Evolutionary conservation across 2,797 vertebrate species (phyloP), one percentile per base, ranked within the genome.

Genomic region (Jordanella pulchra): DNA sequence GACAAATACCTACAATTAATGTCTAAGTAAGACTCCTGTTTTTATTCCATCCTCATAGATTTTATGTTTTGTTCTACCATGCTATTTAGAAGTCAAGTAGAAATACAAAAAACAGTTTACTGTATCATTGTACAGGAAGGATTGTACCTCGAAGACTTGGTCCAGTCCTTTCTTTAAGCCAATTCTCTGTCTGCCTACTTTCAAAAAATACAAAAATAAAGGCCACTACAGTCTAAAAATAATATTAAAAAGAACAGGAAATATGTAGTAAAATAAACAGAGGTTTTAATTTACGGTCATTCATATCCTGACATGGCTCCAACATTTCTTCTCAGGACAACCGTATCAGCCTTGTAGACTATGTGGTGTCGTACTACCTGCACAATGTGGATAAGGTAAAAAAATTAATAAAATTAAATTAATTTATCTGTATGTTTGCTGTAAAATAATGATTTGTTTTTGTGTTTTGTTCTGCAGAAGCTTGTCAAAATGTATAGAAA

Each of bases 341-440:
- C 77, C 92, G 93, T 1, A 96, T 97, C 85, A 97, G 94, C 87
- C 93, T 99, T 87, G 94, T 97, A 92, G 97, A 97, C 91, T 99
- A 96, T 14, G 93, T 99, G 27, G 96, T 97, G 72, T 96, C 95
- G 1, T 98, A 97, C 89, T 99, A 97, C 85, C 91, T 99, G 65
- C 96, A 92, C 77, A 95, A 98, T 74, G 91, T 95, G 79, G 97
- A 99, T 84, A 89, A 95, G 96, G 98, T 98, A 95, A 27, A 66
- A 4, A n/a, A 15, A 13, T 35, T 27, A 15, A 5, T 39, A 35
- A 35, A 35, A 39, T 63, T 5, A 14, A 15, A 5, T 39, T 3
- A 35, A 35, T n/a, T 63, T 5, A 14, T 69, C 6, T 21, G 25
- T 45, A 45, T 18, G 15, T n/a, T 65, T 15, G 30, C 39, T 72